phyloP scores from a whole-genome alignment of 2,888 invertebrate genomes.

The Phorcus lineatus region DNA sequence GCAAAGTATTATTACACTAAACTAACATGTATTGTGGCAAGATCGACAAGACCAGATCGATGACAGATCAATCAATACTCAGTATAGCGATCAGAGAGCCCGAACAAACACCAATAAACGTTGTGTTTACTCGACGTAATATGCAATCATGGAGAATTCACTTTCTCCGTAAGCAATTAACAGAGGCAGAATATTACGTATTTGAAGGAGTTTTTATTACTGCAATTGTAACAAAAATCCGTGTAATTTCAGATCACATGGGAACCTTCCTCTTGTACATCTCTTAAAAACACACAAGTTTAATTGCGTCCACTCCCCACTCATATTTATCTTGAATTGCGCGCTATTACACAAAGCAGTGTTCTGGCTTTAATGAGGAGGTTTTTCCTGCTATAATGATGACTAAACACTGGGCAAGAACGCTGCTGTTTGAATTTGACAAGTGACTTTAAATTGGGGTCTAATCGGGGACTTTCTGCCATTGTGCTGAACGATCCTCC shows the following conservation, averaged over 20 bases:
- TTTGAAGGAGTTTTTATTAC: neutral
- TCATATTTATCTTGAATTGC: neutral
- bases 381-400: neutral
- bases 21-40: slow-evolving; percentile 20
- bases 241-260: neutral
- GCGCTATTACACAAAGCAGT: neutral
- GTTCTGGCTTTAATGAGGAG: neutral
- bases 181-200: neutral
- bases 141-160: slow-evolving; percentile 14
- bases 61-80: neutral
- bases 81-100: neutral
- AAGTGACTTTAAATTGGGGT: slow-evolving; percentile 16
- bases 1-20: slow-evolving; percentile 7
- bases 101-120: neutral
- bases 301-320: neutral
- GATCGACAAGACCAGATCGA: slow-evolving; percentile 16
- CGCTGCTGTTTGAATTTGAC: neutral
- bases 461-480: neutral
- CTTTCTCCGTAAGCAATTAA: slow-evolving; percentile 12
- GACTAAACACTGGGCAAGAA: neutral
- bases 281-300: neutral
- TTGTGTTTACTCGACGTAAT: neutral
- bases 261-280: neutral
- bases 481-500: neutral
- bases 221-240: neutral